These are phyloP conservation scores for Lumbricus terrestris DNA, from an alignment of 2,888 invertebrate species.

Conservation along the genomic window DNA sequence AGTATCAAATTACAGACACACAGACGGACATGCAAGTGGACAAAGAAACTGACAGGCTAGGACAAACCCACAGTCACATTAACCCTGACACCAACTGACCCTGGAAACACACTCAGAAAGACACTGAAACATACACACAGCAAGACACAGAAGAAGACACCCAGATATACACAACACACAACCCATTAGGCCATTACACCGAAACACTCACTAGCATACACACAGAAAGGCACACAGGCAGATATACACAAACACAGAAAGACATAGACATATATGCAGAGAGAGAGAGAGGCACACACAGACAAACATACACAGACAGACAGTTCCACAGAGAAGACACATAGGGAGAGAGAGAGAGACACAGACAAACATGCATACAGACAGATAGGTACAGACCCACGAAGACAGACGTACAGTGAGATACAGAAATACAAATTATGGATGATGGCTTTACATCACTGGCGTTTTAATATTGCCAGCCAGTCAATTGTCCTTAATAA, in stretches of 20 bases:
- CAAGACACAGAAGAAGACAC: not conserved
- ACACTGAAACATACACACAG: not conserved
- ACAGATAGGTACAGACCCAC: not conserved
- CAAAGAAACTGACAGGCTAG: too few relatives aligned
- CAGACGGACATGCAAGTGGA: too few relatives aligned
- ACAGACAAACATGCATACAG: not conserved
- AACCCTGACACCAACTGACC: too few relatives aligned
- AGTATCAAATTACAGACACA: too few relatives aligned
- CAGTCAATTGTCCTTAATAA: not conserved
- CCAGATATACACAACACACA: not conserved
- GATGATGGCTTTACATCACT: not conserved
- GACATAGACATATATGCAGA: not conserved
- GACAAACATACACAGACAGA: not conserved
- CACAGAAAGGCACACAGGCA: not conserved
- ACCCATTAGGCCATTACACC: too few relatives aligned
- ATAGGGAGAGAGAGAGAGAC: not conserved
- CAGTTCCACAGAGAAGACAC: not conserved
- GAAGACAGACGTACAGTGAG: not conserved
- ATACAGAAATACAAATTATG: too few relatives aligned
- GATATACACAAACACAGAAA: not conserved
- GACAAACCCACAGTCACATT: too few relatives aligned
- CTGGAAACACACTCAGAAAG: too few relatives aligned
- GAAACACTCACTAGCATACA: too few relatives aligned
- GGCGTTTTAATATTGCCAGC: not conserved
- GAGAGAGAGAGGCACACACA: not conserved